These are phyloP conservation scores for Cirrhinus mrigala DNA, from an alignment of 2,797 vertebrate genomes.

Conservation along the genomic window DNA sequence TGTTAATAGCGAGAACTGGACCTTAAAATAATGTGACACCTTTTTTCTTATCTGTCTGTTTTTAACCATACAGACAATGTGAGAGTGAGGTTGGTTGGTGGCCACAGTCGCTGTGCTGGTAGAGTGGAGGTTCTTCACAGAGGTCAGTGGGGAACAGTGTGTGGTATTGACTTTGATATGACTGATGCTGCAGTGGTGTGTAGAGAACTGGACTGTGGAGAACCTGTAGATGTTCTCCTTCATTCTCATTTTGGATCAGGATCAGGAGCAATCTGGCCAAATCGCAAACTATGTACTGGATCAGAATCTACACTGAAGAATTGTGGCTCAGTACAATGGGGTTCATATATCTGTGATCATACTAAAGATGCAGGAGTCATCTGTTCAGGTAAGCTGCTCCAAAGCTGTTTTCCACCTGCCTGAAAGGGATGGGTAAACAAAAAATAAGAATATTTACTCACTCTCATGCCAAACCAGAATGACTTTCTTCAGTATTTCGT, in stretches of 20 bases:
- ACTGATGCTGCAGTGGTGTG: background rate
- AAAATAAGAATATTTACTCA: background rate
- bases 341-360: conserved; percentile 63
- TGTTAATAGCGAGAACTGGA: no score
- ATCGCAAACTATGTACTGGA: conserved; percentile 63
- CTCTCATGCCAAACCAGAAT: background rate
- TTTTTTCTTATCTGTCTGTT: background rate
- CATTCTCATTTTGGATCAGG: background rate
- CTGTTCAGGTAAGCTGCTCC: conserved; percentile 70
- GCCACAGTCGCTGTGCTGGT: background rate
- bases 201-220: conserved; percentile 7
- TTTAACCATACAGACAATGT: background rate
- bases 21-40: no score
- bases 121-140: conserved; percentile 3
- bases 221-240: background rate
- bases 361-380: conserved; percentile 66
- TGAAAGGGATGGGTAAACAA: background rate
- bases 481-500: background rate
- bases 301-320: conserved; percentile 64
- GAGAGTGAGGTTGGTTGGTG: background rate
- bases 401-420: background rate
- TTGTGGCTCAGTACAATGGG: background rate
- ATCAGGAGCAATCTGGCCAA: conserved; percentile 66
- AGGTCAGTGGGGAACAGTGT: background rate
- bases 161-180: background rate